Evolutionary conservation across 2,113 vertebrate species (phyloP), one percentile per base, ranked within the genome.

Genomic region (Jaculus jaculus): DNA sequence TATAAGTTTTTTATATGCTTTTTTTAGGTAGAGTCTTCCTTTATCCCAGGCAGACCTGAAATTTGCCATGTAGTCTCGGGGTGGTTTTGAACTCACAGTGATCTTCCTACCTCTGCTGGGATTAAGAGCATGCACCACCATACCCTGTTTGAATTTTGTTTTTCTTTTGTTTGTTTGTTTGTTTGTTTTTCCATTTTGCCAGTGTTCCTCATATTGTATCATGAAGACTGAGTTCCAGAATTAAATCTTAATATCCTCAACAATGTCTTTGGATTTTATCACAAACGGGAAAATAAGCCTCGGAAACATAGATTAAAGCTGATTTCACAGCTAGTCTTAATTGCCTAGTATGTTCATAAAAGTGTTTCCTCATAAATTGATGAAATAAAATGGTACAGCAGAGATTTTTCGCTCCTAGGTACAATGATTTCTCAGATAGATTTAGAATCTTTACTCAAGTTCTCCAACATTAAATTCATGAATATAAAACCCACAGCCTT

Each of bases 191-290:
- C 91, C 65, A 1, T 11, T 90, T 95, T 92, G 24, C 75, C 69
- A 82, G 1, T 37, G 6, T n/a, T 63, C 15, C 68, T 82, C 17
- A 72, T 51, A 75, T 85, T 93, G 94, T 90, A 87, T 61, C 91
- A 2, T 68, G 21, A 91, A 88, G n/a, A 58, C 87, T 84, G 58
- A 92, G 23, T 61, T 87, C 8, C 51, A 94, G 60, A 66, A 92
- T 80, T 93, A 88, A 80, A 94, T 89, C 51, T 54, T 91, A 93
- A 93, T 61, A 80, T 21, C 65, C 17, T 69, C 75, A 20, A 84
- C 18, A 90, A 77, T 75, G 66, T 87, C 51, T 84, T 94, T 85
- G 82, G 94, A 93, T 58, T 96, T 96, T 87, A 92, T 96, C 83
- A 93, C 63, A 82, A 93, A 85, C 79, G 92, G 65, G 47, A 78